phyloP scores from a whole-genome alignment of 2,888 invertebrate genomes.

The Chorisops tibialis region DNA sequence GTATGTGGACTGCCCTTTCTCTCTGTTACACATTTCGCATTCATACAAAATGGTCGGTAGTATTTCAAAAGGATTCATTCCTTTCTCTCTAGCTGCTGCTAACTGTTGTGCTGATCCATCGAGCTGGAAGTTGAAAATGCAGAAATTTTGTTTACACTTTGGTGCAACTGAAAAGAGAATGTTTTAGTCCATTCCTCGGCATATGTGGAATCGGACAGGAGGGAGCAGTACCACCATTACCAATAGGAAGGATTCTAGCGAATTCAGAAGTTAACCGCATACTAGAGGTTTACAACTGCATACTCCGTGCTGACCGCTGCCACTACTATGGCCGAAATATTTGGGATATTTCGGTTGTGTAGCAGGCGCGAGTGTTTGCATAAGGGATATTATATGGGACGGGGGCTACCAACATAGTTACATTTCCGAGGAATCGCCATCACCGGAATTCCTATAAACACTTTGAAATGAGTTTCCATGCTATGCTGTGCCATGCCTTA shows the following conservation, averaged over 20 bases:
- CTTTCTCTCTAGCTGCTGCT: constrained; percentile 18
- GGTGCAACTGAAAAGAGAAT: constrained; percentile 26
- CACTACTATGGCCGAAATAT: constrained; percentile 4
- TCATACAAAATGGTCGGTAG: background rate
- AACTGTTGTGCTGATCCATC: constrained; percentile 23
- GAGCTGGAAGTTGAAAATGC: constrained; percentile 25
- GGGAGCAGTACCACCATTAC: background rate
- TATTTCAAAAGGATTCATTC: constrained; percentile 19
- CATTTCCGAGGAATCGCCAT: constrained; percentile 2
- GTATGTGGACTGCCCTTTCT: background rate
- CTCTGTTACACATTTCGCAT: background rate
- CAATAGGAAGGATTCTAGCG: background rate
- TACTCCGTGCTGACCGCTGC: background rate
- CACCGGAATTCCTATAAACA: too few species aligned
- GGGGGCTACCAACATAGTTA: background rate
- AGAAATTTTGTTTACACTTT: constrained; percentile 30
- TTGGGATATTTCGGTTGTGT: constrained; percentile 9
- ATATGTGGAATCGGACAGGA: background rate
- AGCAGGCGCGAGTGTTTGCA: background rate
- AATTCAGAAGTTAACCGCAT: constrained; percentile 8
- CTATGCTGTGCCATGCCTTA: too few species aligned
- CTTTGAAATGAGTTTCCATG: too few species aligned
- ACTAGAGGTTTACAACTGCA: too few species aligned
- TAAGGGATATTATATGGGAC: background rate
- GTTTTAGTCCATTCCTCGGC: constrained; percentile 6